Conservation (phyloP, 64 coral and sea anemone species). For the Acropora yongei region DNA sequence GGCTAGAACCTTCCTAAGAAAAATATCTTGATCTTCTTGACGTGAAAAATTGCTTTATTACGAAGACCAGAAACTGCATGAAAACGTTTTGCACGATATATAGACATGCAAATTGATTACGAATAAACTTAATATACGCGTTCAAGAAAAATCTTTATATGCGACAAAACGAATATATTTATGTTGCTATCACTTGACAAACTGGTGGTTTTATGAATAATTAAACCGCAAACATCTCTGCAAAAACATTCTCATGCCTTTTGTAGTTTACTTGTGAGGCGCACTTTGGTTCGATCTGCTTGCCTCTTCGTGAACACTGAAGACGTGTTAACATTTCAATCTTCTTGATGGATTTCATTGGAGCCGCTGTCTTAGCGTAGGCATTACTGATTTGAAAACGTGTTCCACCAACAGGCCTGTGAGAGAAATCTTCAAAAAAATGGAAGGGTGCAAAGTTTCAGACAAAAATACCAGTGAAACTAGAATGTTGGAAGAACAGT, state of each 20-base stretch:
- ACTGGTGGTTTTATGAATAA: background rate
- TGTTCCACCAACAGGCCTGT: background rate
- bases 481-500: background rate
- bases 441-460: conserved; percentile 10
- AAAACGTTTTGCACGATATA: no score
- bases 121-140: background rate
- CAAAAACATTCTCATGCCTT: background rate
- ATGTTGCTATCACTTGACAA: background rate
- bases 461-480: background rate
- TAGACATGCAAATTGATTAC: background rate
- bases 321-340: background rate
- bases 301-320: no score
- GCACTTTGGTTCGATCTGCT: background rate
- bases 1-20: background rate
- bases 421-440: background rate
- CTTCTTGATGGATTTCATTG: background rate
- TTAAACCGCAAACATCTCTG: background rate
- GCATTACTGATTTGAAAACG: background rate
- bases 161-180: background rate
- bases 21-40: no score
- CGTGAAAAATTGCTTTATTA: no score
- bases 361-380: background rate
- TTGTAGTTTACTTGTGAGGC: background rate
- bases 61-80: no score
- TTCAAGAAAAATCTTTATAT: background rate